Conservation (phyloP, 2,888 invertebrate genomes). For the Polyommatus iphigenia region DNA sequence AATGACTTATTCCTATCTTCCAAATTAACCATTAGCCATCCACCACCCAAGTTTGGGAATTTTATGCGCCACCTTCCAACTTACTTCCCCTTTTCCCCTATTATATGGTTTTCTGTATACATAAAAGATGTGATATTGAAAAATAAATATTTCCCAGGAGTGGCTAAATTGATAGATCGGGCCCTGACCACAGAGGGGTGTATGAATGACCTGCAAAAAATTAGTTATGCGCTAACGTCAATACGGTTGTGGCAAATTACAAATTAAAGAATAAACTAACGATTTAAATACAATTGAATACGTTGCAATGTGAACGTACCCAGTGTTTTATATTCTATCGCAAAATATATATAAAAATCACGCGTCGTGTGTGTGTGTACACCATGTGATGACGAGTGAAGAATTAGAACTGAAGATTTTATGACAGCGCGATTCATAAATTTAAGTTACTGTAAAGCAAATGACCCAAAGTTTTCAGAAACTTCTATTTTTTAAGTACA, state of each 20-base stretch:
- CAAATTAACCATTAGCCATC: too few species aligned
- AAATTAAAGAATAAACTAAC: background rate
- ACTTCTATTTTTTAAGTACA: background rate
- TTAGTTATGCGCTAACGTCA: background rate
- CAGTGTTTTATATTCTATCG: background rate
- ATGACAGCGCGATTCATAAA: background rate
- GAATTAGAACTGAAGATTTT: background rate
- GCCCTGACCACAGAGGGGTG: background rate
- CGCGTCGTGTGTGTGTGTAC: background rate
- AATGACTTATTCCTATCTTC: too few species aligned
- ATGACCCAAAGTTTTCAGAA: background rate
- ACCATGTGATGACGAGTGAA: background rate
- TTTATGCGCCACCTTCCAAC: too few species aligned
- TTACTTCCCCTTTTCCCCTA: too few species aligned
- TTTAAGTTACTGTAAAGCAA: background rate
- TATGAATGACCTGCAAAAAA: constrained; percentile 9
- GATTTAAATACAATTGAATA: constrained; percentile 9
- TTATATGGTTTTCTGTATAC: too few species aligned
- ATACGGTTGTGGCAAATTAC: background rate
- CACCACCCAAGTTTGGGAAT: too few species aligned
- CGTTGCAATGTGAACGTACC: background rate
- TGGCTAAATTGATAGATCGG: too few species aligned
- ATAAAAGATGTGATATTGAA: too few species aligned
- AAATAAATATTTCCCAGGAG: too few species aligned
- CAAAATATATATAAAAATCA: background rate